phyloP scores from a whole-genome alignment of 2,113 vertebrate genomes.

The Plotosus lineatus region DNA sequence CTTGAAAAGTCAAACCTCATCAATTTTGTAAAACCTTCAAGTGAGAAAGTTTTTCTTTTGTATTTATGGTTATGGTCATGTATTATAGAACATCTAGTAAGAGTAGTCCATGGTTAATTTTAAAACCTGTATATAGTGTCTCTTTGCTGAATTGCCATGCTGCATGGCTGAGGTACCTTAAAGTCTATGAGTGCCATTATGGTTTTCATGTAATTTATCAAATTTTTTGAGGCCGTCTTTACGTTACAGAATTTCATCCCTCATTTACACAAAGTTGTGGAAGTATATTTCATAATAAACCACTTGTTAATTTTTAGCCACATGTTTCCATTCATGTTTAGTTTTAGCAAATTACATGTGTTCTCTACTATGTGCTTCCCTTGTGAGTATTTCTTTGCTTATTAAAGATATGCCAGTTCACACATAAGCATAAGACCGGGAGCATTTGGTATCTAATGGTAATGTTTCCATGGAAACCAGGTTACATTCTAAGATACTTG shows the following conservation, averaged over 20 bases:
- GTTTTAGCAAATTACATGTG: slow-evolving; percentile 9
- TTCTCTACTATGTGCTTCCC: background rate
- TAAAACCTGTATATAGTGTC: no score
- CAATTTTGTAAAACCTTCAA: no score
- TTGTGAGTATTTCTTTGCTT: slow-evolving; percentile 32
- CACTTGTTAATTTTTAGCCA: no score
- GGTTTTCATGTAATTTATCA: background rate
- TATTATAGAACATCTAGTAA: no score
- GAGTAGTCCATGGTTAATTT: no score
- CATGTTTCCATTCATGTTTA: slow-evolving; percentile 11
- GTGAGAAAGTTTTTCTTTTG: no score
- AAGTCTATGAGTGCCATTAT: no score
- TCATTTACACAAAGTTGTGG: background rate
- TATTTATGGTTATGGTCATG: no score
- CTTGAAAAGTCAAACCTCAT: no score
- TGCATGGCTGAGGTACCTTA: no score
- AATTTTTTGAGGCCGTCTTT: background rate
- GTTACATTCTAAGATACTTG: slow-evolving; percentile 58
- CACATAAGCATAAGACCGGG: slow-evolving; percentile 37
- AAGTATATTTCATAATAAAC: slow-evolving; percentile 5
- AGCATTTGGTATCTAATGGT: slow-evolving; percentile 58
- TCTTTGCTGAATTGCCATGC: no score
- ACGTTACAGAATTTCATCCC: background rate
- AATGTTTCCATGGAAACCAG: slow-evolving; percentile 73
- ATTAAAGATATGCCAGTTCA: slow-evolving; percentile 52